Evolutionary conservation across 2,113 vertebrate species (phyloP).

Genomic region (Tympanuchus pallidicinctus): DNA sequence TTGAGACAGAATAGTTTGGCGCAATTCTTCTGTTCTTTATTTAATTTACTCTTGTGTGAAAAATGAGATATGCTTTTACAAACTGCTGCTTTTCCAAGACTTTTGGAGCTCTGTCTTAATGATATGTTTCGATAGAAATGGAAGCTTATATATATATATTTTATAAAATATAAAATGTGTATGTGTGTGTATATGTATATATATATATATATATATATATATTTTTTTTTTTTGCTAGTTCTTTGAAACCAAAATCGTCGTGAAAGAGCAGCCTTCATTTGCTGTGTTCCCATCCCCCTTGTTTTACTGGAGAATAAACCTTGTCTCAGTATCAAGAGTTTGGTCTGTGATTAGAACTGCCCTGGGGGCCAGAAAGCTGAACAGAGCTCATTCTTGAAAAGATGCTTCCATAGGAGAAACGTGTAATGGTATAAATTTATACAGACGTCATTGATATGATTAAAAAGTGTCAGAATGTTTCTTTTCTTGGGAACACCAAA

Average conservation of each 20-base stretch:
- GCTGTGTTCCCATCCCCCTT: not conserved
- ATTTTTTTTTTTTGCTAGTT: not conserved
- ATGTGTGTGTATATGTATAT: too few species aligned
- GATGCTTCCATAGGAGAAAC: not conserved
- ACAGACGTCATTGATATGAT: not conserved
- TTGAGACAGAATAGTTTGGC: not conserved
- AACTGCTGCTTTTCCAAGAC: not conserved
- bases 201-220: too few species aligned
- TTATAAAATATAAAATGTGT: too few species aligned
- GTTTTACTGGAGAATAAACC: not conserved
- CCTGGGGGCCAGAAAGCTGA: not conserved
- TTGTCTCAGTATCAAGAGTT: not conserved
- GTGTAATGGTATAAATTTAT: not conserved
- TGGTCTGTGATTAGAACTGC: not conserved
- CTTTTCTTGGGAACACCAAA: not conserved
- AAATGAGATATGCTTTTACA: slow-evolving; percentile 6
- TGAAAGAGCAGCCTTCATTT: not conserved
- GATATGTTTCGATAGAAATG: slow-evolving; percentile 6
- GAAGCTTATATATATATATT: not conserved
- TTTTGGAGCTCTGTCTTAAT: slow-evolving; percentile 5
- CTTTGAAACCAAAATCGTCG: not conserved
- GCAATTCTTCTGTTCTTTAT: not conserved
- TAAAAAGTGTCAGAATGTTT: not conserved
- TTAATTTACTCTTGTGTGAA: slow-evolving; percentile 14
- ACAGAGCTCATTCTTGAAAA: not conserved